phyloP scores from a whole-genome alignment of 2,797 vertebrate genomes.

The Myoxocephalus aenaeus region DNA sequence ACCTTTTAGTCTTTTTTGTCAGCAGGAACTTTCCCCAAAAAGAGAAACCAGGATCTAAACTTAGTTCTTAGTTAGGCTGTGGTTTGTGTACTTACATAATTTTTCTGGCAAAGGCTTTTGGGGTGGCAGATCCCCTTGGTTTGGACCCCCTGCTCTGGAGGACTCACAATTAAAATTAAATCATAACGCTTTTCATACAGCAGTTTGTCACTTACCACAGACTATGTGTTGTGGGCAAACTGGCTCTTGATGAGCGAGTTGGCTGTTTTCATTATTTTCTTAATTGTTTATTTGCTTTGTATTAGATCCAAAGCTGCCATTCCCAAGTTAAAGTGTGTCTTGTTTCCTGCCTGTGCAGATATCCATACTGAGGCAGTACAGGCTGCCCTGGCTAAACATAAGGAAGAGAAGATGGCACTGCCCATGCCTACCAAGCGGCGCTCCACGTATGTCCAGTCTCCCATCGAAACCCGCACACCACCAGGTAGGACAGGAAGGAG shows the following conservation, averaged over 20 bases:
- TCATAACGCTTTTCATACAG: neutral
- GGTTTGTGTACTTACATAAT: neutral
- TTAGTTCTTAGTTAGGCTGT: neutral
- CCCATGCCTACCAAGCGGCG: slow-evolving; percentile 98
- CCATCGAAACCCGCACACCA: slow-evolving; percentile 93
- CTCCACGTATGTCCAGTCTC: slow-evolving; percentile 95
- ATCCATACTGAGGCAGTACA: slow-evolving; percentile 96
- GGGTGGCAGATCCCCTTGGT: neutral
- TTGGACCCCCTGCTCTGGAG: neutral
- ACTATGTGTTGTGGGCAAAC: neutral
- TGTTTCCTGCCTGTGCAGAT: slow-evolving; percentile 80
- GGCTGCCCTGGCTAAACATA: slow-evolving; percentile 96
- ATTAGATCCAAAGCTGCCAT: neutral
- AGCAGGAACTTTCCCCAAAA: neutral
- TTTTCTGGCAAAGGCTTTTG: neutral
- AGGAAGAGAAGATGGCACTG: slow-evolving; percentile 97
- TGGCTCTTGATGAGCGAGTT: neutral
- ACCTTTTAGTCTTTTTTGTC: neutral
- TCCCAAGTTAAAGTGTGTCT: neutral
- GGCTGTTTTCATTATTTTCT: neutral
- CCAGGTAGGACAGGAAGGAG: slow-evolving; percentile 84
- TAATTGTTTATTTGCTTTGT: slow-evolving; percentile 14
- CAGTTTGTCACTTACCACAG: neutral
- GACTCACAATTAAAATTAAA: neutral
- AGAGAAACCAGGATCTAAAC: neutral